A percentile compares a stretch with the other conserved stretches of the same genome.
Evolutionary conservation across 1,140 invertebrate genomes (phyloP).

Genomic region (Eufriesea mexicana): DNA sequence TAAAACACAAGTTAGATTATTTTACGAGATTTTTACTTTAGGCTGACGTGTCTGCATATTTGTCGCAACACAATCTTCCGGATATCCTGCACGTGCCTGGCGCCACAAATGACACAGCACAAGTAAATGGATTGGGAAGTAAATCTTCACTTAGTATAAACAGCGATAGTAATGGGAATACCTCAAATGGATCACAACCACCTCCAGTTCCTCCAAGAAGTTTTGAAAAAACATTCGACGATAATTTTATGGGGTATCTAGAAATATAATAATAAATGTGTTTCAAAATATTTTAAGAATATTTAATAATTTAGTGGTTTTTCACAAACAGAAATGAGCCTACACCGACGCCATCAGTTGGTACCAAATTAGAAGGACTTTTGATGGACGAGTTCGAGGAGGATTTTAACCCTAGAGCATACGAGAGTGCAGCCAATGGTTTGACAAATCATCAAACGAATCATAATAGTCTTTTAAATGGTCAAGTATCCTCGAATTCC

Average conservation of each 20-base stretch:
- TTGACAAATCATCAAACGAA: slow-evolving; percentile 77
- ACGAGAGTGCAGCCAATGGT: slow-evolving; percentile 84
- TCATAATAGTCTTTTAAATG: slow-evolving; percentile 79
- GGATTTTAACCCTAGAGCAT: slow-evolving; percentile 90
- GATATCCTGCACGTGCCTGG: slow-evolving; percentile 82
- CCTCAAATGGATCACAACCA: slow-evolving; percentile 80
- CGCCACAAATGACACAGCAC: slow-evolving; percentile 63
- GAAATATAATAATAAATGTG: background rate
- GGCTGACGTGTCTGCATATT: slow-evolving; percentile 82
- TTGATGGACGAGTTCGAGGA: slow-evolving; percentile 91
- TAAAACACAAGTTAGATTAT: background rate
- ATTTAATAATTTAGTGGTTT: slow-evolving; percentile 27
- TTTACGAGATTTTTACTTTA: slow-evolving; percentile 46
- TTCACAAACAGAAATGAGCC: slow-evolving; percentile 69
- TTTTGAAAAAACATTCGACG: slow-evolving; percentile 84
- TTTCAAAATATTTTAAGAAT: background rate
- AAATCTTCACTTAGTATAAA: slow-evolving; percentile 59
- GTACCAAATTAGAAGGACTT: slow-evolving; percentile 91
- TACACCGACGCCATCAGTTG: slow-evolving; percentile 85
- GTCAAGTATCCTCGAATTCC: slow-evolving; percentile 73
- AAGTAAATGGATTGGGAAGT: slow-evolving; percentile 73
- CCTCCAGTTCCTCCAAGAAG: slow-evolving; percentile 87
- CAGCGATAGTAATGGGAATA: slow-evolving; percentile 79
- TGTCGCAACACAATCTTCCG: slow-evolving; percentile 81
- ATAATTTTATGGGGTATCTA: slow-evolving; percentile 79